Evolutionary conservation across 2,888 invertebrate species (phyloP), one percentile per base, ranked within the genome.

Genomic region (Dicranocentrus wangi): DNA sequence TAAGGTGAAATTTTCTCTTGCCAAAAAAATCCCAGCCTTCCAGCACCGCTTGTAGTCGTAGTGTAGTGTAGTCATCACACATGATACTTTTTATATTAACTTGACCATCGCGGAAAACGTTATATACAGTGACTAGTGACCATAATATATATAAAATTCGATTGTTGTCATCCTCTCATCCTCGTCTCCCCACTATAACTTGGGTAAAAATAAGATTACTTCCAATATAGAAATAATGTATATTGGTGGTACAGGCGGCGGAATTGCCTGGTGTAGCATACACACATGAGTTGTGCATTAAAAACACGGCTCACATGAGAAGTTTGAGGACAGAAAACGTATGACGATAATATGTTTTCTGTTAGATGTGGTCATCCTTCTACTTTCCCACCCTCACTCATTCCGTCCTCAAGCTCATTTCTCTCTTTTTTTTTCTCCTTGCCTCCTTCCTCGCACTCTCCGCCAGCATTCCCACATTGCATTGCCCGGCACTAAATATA

Each of bases 271-370:
- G 32, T 32, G 32, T 32, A 32, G n/a, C 32, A 32, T 32, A 28
- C 53, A 61, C 70, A 77, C 77, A 77, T 61, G 77, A 77, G 77
- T 77, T 77, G 69, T 77, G 70, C 77, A 77, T 77, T 77, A 77
- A 69, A 73, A 69, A 70, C 77, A 77, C 53, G 77, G 77, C 69
- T 76, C 76, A 76, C 76, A 76, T 69, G 77, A 70, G 77, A 77
- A 77, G 77, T 77, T 77, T 77, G 77, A 77, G 77, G 77, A 77
- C 77, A 77, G 77, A 77, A 76, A 77, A 77, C 77, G 77, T 77
- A 77, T 77, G 77, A 69, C 77, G 69, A 77, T 77, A 77, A 77
- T 77, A 77, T 77, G 77, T 77, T 77, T 61, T 70, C 77, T 77
- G 69, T 60, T 77, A 63, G 69, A 77, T 77, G 77, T 69, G 77